Base-by-base conservation (phyloP, 2,113 vertebrate species). In the Tachycineta bicolor region DNA sequence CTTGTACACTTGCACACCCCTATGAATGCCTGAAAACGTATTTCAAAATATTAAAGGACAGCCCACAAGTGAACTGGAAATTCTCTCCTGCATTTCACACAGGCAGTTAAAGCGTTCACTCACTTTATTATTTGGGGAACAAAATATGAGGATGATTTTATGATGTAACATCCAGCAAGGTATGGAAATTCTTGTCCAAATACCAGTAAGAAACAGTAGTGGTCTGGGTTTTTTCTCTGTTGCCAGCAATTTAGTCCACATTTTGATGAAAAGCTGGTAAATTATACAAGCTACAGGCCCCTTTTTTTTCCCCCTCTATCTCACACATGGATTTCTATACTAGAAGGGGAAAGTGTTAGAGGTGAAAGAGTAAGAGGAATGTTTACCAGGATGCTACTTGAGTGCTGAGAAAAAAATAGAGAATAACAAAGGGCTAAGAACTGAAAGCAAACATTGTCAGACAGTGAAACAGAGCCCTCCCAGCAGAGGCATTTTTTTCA, bases 51-150 rank as follows among this genome's bases (percentile, higher is more conserved):
- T 33, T 39, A 65, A 44, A 70, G 23, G n/a, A 63, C 8, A 74
- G 44, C 18, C 58, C 2, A 0, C 25, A 26, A 63, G 14, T 5
- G 21, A 47, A 15, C 0, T 43, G 63, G 69, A 55, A 91, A 88
- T 18, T 41, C 58, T 55, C 56, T 56, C 37, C 2, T 50, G 33
- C 18, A 11, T 43, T 81, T 77, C 60, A 37, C 8, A 63, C 60
- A 26, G 50, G 33, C 64, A 67, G 28, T 19, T n/a, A 14, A 69
- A 60, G 19, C 0, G 0, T 17, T 46, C 29, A 5, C 20, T 83
- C 39, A 22, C 7, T 85, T 50, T 21, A 37, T 28, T 77, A 83
- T 74, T 25, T 41, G 19, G 29, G 41, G 20, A 84, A 80, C 41
- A 79, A 83, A 96, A 62, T 4, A 60, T 0, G 1, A 59, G 21